Evolutionary conservation across 1,140 invertebrate genomes (phyloP), one percentile per base, ranked within the genome.

Genomic region (Asbolus verrucosus): DNA sequence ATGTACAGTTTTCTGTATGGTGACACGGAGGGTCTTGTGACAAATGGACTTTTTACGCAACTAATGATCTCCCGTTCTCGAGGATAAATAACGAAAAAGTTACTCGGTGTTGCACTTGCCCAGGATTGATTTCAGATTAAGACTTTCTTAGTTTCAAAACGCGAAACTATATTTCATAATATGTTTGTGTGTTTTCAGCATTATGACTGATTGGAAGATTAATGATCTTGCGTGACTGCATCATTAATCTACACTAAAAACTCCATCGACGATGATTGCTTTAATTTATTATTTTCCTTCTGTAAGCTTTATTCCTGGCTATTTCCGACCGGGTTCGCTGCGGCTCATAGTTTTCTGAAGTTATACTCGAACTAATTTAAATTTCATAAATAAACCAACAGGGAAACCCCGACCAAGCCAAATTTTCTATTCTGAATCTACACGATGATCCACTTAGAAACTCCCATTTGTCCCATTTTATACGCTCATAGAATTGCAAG

Each of bases 221-320:
- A 54, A 54, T 54, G 46, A 16, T 11, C 19, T 18, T n/a, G 19
- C 46, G 18, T 11, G 46, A 54, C 46, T 54, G 46, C 19, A 54
- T 54, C 46, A 54, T 54, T 54, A 54, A 54, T 54, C 46, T 27
- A 54, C 21, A 14, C 46, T 24, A 27, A 54, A 54, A 54, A 27
- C 46, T 54, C 46, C 46, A 27, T 54, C 46, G 46, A 9, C 46
- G 46, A 54, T 54, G 19, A 54, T 54, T 54, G 46, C 21, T 11
- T 27, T 54, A 54, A 54, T 54, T 54, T 54, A 54, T 54, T 54
- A 54, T 54, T 54, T 54, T 24, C 46, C 46, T 54, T 54, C 21
- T 46, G 41, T 21, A 9, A 8, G 9, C 4, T 8, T 30, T 5
- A 30, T 30, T 5, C 4, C 9, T 30, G 27, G n/a, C n/a, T n/a